phyloP scores from a whole-genome alignment of 2,113 vertebrate species.

The Thalassarche chlororhynchos region DNA sequence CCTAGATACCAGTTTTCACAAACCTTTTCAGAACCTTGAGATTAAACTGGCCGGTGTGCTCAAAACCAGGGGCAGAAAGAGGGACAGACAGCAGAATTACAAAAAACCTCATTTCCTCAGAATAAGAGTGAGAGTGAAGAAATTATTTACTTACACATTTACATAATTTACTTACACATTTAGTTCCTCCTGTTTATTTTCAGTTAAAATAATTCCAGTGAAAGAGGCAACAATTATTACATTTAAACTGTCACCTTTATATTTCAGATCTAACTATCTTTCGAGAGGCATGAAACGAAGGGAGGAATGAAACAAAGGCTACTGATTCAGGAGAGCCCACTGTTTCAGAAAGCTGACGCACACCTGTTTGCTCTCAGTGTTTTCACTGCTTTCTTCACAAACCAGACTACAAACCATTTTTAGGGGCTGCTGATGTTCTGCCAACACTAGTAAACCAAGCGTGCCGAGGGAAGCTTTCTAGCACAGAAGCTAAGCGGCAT shows the following conservation, averaged over 20 bases:
- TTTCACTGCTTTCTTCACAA: not conserved
- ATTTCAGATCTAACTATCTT: not conserved
- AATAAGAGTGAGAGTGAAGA: not conserved
- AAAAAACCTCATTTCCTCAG: not conserved
- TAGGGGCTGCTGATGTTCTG: not conserved
- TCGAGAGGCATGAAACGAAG: rapidly evolving
- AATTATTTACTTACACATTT: not conserved
- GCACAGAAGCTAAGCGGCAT: not conserved
- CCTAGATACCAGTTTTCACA: not conserved
- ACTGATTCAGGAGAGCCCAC: not conserved
- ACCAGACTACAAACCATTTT: not conserved
- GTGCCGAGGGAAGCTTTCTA: not conserved
- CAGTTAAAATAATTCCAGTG: not conserved
- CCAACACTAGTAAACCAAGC: not conserved
- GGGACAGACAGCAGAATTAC: not conserved
- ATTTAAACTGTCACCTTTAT: not conserved
- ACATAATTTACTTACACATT: not conserved
- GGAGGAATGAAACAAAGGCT: not conserved
- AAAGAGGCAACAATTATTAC: not conserved
- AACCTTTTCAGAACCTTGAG: not conserved
- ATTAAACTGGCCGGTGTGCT: not conserved
- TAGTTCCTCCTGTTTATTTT: not conserved
- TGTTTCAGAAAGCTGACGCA: not conserved
- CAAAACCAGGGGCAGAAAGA: not conserved
- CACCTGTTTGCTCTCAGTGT: not conserved